Percentiles rank a stretch among this genome's conserved stretches.
Evolutionary conservation across 2,113 vertebrate species (phyloP).

Genomic region (Procavia capensis): DNA sequence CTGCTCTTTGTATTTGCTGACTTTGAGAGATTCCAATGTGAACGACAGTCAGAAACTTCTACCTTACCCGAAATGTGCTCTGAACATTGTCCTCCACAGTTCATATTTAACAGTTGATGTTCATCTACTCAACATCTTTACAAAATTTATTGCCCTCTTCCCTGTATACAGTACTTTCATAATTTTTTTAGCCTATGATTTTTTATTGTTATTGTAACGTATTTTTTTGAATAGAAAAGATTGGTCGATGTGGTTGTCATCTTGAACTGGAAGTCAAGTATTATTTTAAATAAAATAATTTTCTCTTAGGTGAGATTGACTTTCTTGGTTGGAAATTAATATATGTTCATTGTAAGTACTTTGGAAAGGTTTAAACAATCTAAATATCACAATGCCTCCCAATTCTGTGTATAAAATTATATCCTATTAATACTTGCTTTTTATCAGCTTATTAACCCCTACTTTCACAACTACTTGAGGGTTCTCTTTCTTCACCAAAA

Average conservation of each 20-base stretch:
- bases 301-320: neutral
- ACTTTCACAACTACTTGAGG: neutral
- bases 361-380: neutral
- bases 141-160: neutral
- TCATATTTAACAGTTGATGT: neutral
- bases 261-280: neutral
- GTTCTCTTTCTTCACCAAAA: neutral
- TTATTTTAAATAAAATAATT: neutral
- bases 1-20: neutral
- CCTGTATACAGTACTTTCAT: neutral
- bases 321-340: neutral
- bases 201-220: neutral
- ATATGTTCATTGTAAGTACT: neutral
- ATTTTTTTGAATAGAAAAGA: neutral
- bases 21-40: neutral
- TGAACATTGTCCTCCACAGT: neutral
- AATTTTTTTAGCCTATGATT: neutral
- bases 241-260: neutral
- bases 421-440: neutral
- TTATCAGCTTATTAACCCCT: neutral
- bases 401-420: neutral
- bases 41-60: neutral
- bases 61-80: neutral
- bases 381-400: neutral
- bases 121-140: neutral